Evolutionary conservation across 2,797 vertebrate species (phyloP).

Genomic region (Pogonophryne albipinna): DNA sequence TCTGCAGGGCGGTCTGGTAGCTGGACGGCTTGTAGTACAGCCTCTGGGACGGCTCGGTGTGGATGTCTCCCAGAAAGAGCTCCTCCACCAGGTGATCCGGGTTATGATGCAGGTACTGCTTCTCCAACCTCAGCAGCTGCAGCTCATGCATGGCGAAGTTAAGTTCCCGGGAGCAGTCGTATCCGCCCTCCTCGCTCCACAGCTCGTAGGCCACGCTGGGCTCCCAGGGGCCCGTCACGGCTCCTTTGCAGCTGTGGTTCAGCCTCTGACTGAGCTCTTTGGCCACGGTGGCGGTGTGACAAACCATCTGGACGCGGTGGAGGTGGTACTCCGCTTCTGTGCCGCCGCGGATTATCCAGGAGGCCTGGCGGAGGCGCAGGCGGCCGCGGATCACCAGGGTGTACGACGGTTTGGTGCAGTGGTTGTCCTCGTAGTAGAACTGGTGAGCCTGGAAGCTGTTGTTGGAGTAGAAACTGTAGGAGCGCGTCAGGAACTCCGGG

Average conservation of each 20-base stretch:
- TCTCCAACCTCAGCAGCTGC: conserved; percentile 95
- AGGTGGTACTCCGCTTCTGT: conserved; percentile 96
- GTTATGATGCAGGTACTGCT: conserved; percentile 94
- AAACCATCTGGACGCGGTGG: conserved; percentile 89
- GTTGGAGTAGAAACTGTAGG: conserved; percentile 94
- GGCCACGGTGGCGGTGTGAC: conserved; percentile 86
- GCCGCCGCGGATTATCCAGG: conserved; percentile 96
- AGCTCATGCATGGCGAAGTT: conserved; percentile 98
- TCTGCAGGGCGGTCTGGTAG: conserved; percentile 95
- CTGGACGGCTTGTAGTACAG: conserved; percentile 95
- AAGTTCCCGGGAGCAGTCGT: conserved; percentile 90
- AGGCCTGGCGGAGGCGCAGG: conserved; percentile 92
- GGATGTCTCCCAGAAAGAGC: conserved; percentile 95
- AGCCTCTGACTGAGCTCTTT: conserved; percentile 88
- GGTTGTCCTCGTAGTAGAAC: conserved; percentile 96
- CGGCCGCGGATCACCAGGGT: conserved; percentile 91
- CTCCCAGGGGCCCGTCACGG: conserved; percentile 84
- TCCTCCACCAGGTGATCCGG: conserved; percentile 95
- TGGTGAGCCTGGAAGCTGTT: conserved; percentile 95
- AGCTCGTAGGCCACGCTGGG: conserved; percentile 87
- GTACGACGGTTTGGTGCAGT: conserved; percentile 93
- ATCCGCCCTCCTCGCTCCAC: conserved; percentile 90
- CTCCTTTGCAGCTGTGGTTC: conserved; percentile 87
- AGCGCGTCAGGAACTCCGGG: conserved; percentile 96
- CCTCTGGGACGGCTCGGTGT: conserved; percentile 92